A percentile compares a stretch with the other conserved stretches of the same genome.
phyloP scores from a whole-genome alignment of 2,113 vertebrate species.

The Tragelaphus buxtoni region DNA sequence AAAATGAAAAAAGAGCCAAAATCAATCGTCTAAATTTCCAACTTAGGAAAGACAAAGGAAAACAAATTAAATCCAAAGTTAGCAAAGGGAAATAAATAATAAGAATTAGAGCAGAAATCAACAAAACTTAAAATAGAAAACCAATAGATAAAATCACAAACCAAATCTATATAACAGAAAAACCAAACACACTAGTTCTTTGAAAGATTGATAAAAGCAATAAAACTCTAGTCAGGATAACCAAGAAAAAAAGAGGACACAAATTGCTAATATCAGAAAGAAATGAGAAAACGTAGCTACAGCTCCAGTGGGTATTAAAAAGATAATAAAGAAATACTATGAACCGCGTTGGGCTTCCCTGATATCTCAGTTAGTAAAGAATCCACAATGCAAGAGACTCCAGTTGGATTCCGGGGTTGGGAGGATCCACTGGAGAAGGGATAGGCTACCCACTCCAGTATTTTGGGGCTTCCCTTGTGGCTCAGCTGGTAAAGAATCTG shows the following conservation, averaged over 20 bases:
- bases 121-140: background rate
- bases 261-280: background rate
- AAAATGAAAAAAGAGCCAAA: background rate
- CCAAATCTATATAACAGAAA: background rate
- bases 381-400: background rate
- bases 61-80: background rate
- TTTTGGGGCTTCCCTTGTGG: background rate
- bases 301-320: background rate
- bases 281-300: background rate
- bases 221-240: background rate
- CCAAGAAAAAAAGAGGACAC: background rate
- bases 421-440: background rate
- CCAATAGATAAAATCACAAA: background rate
- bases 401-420: background rate
- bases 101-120: background rate
- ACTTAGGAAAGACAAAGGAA: background rate
- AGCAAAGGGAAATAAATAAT: background rate
- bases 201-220: background rate
- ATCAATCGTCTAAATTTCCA: background rate
- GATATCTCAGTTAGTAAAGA: background rate
- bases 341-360: background rate
- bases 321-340: background rate
- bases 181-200: background rate
- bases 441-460: background rate
- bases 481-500: background rate